Percentiles rank a stretch among this genome's conserved stretches.
Evolutionary conservation across 2,797 vertebrate species (phyloP).

Genomic region (Glossophaga mutica): DNA sequence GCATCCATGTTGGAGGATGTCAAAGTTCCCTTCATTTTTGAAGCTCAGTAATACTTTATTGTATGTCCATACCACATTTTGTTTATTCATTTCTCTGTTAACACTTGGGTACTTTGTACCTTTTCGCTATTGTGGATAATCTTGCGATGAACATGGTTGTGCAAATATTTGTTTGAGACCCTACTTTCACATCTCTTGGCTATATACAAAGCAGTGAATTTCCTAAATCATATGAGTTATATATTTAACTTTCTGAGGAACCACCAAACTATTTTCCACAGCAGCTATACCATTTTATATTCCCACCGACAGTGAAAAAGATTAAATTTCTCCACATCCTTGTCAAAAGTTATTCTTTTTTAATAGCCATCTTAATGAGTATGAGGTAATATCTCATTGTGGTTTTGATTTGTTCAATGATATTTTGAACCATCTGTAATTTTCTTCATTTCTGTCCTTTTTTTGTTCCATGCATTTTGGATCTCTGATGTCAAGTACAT

Average conservation of each 20-base stretch:
- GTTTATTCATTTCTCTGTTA: not conserved
- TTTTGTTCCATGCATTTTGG: not conserved
- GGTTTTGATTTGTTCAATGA: not conserved
- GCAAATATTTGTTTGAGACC: not conserved
- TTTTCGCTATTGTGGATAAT: not conserved
- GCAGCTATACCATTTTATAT: not conserved
- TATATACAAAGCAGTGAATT: not conserved
- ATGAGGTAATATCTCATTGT: not conserved
- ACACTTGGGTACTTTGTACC: not conserved
- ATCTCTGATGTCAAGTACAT: not conserved
- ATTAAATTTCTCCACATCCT: not conserved
- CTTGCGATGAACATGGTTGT: not conserved
- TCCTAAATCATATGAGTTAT: not conserved
- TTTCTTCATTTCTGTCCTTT: no score
- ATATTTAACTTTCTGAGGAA: not conserved
- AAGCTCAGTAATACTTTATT: not conserved
- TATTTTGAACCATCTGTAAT: not conserved
- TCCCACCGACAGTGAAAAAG: not conserved
- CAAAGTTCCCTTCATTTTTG: not conserved
- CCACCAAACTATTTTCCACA: not conserved
- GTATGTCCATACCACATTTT: not conserved
- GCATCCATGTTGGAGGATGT: not conserved
- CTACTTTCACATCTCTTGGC: not conserved
- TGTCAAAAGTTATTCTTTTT: not conserved
- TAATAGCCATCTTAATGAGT: not conserved